A percentile compares a stretch with the other conserved stretches of the same genome.
Evolutionary conservation across 2,888 invertebrate genomes (phyloP).

Genomic region (Acronicta alni): DNA sequence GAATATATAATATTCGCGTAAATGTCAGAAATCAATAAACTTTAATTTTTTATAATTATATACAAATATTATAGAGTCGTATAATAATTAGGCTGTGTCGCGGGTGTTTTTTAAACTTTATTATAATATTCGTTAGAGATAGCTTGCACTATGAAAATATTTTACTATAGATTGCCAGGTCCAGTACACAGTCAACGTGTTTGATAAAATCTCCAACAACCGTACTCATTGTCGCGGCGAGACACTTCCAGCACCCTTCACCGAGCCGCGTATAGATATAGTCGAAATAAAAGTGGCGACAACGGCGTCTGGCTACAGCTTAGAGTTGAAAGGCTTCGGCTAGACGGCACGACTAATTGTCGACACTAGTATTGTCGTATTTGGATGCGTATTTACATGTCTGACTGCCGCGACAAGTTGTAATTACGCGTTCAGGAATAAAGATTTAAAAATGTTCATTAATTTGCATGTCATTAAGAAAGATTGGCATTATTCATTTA

Average conservation of each 20-base stretch:
- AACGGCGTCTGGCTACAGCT: constrained; percentile 82
- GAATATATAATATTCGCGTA: no score
- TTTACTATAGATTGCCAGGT: neutral
- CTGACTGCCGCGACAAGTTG: constrained; percentile 23
- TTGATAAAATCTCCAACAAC: constrained; percentile 26
- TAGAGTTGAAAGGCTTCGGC: constrained; percentile 84
- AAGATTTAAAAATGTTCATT: constrained; percentile 6
- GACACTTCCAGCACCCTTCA: constrained; percentile 54
- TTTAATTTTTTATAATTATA: no score
- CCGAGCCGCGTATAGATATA: constrained; percentile 60
- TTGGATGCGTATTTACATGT: constrained; percentile 63
- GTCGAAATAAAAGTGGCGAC: constrained; percentile 82
- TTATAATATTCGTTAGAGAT: no score
- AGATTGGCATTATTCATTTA: neutral
- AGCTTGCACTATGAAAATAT: neutral
- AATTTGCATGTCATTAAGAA: neutral
- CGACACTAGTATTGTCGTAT: constrained; percentile 69
- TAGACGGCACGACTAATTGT: constrained; percentile 84
- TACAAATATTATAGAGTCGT: no score
- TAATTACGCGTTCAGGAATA: constrained; percentile 13
- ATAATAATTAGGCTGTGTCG: no score
- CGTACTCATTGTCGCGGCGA: constrained; percentile 17
- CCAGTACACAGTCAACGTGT: neutral
- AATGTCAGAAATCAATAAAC: no score
- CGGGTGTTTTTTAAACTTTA: no score